A percentile compares a stretch with the other conserved stretches of the same genome.
These are phyloP conservation scores for Rallus limicola DNA, from an alignment of 2,113 vertebrate species.

Conservation along the genomic window DNA sequence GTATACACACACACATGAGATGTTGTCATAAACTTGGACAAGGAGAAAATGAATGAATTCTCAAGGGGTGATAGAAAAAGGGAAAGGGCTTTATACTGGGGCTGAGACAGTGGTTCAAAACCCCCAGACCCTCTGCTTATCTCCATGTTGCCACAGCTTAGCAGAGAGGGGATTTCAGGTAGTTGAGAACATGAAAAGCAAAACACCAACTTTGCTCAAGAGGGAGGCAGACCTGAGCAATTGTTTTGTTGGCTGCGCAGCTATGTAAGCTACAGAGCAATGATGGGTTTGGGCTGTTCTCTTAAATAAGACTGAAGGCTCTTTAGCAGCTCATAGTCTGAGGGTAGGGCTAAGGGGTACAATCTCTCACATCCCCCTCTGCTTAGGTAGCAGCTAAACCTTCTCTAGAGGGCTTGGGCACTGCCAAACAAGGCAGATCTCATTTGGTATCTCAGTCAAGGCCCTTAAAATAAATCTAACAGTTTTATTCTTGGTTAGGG, in stretches of 20 bases:
- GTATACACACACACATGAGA: neutral
- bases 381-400: neutral
- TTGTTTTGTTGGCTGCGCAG: neutral
- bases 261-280: neutral
- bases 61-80: neutral
- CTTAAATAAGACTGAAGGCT: neutral
- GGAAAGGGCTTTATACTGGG: neutral
- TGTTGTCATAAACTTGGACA: neutral
- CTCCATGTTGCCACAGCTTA: neutral
- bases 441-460: neutral
- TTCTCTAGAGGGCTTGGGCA: neutral
- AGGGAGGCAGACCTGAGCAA: neutral
- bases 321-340: neutral
- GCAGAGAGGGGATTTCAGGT: neutral
- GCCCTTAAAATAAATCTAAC: neutral
- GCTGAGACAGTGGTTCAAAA: neutral
- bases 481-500: neutral
- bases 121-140: neutral
- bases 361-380: neutral
- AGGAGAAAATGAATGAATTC: neutral
- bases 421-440: neutral
- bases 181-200: neutral
- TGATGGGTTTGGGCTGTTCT: neutral
- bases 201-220: constrained; percentile 15
- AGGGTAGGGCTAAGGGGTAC: neutral